Evolutionary conservation across 2,888 invertebrate species (phyloP).

Genomic region (Stratiomys singularior): DNA sequence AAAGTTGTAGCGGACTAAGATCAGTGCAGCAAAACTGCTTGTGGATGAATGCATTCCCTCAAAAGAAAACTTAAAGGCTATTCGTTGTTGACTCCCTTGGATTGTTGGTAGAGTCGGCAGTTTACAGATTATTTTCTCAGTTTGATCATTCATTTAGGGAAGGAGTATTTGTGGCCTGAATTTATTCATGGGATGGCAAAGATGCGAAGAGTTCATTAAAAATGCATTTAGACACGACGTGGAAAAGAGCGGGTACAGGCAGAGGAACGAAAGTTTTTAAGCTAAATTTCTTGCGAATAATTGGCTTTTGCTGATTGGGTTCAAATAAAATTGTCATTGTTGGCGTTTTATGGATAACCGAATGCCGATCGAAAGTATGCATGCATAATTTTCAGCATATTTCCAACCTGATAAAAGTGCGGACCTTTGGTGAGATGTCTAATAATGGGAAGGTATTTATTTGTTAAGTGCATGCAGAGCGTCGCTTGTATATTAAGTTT

Average conservation of each 20-base stretch:
- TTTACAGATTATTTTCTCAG: not conserved
- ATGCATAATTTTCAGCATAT: too few relatives aligned
- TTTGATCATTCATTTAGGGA: not conserved
- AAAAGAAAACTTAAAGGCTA: too few relatives aligned
- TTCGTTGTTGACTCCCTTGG: not conserved
- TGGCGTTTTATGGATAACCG: conserved; percentile 15
- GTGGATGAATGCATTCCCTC: too few relatives aligned
- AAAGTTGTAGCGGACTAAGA: not conserved
- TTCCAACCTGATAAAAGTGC: too few relatives aligned
- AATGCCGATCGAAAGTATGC: too few relatives aligned
- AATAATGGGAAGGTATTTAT: too few relatives aligned
- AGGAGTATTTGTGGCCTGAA: not conserved
- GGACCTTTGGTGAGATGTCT: too few relatives aligned
- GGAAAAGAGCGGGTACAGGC: too few relatives aligned
- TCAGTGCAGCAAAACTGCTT: not conserved
- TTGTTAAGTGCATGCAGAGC: too few relatives aligned
- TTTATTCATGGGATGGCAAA: not conserved
- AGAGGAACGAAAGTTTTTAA: not conserved
- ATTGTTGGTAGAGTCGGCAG: not conserved
- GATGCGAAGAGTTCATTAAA: conserved; percentile 30
- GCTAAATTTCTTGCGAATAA: not conserved
- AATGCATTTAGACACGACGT: conserved; percentile 22
- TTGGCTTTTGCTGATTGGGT: conserved; percentile 27
- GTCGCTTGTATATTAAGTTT: too few relatives aligned
- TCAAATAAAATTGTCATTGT: conserved; percentile 32